Percentiles rank a stretch among this genome's conserved stretches.
phyloP scores from a whole-genome alignment of 2,797 vertebrate genomes.

The Erithacus rubecula region DNA sequence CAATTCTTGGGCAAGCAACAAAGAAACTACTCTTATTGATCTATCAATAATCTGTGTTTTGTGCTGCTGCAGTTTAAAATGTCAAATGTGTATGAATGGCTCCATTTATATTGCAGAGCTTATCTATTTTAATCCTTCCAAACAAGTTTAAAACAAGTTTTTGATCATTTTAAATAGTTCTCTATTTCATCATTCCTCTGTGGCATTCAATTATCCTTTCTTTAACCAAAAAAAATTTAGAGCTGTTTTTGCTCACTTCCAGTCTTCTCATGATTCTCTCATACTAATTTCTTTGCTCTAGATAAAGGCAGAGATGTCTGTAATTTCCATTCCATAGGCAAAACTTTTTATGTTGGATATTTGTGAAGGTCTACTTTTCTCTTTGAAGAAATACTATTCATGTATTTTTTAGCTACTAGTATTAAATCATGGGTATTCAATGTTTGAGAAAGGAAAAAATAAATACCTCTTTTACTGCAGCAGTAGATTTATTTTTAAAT shows the following conservation, averaged over 20 bases:
- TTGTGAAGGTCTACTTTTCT: neutral
- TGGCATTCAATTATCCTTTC: neutral
- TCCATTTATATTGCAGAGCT: neutral
- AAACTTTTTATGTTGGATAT: neutral
- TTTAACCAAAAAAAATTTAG: neutral
- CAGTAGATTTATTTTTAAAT: neutral
- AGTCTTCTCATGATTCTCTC: neutral
- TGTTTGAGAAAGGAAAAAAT: neutral
- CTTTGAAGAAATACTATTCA: neutral
- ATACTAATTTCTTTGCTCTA: neutral
- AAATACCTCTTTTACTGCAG: neutral
- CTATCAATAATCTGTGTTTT: neutral
- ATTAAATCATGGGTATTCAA: neutral
- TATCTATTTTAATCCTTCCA: slow-evolving; percentile 33
- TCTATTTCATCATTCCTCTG: neutral
- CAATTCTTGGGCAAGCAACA: neutral
- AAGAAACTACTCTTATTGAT: neutral
- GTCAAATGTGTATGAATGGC: slow-evolving; percentile 35
- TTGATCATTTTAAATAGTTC: neutral
- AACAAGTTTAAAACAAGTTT: slow-evolving; percentile 23
- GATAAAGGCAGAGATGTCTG: neutral
- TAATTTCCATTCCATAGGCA: neutral
- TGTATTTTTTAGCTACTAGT: neutral
- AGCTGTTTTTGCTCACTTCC: neutral
- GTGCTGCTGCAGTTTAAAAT: slow-evolving; percentile 31